Percentiles rank a stretch among this genome's conserved stretches.
phyloP scores from a whole-genome alignment of 2,113 vertebrate species.

The Oncorhynchus tshawytscha region DNA sequence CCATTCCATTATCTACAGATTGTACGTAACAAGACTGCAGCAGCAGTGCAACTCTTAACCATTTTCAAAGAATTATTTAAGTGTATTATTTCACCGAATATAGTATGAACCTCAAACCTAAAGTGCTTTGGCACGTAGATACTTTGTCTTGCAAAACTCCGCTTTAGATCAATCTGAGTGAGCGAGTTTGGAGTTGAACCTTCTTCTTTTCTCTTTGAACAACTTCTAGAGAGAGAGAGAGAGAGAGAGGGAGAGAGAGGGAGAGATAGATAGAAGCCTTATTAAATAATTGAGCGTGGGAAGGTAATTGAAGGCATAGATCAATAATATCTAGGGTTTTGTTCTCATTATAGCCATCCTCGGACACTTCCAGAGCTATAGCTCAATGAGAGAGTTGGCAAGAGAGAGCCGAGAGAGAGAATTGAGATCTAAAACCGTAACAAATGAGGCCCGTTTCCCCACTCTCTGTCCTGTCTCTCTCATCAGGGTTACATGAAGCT shows the following conservation, averaged over 20 bases:
- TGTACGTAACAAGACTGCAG: too few species aligned
- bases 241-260: background rate
- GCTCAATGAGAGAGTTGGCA: constrained; percentile 61
- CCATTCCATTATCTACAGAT: too few species aligned
- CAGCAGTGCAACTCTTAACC: too few species aligned
- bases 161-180: constrained; percentile 27
- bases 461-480: constrained; percentile 46
- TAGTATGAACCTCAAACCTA: constrained; percentile 47
- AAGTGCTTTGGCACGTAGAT: constrained; percentile 31
- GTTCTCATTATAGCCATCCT: constrained; percentile 61
- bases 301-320: constrained; percentile 69
- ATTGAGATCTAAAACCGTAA: constrained; percentile 50
- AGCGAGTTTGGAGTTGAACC: constrained; percentile 33
- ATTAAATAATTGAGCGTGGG: constrained; percentile 66
- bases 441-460: constrained; percentile 63
- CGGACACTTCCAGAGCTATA: constrained; percentile 53
- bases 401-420: constrained; percentile 37
- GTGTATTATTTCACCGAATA: constrained; percentile 12
- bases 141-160: constrained; percentile 33
- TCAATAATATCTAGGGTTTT: constrained; percentile 67
- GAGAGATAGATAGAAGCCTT: constrained; percentile 24
- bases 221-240: constrained; percentile 40
- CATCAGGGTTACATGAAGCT: constrained; percentile 52
- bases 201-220: constrained; percentile 44
- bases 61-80: background rate